A percentile compares a stretch with the other conserved stretches of the same genome.
These are phyloP conservation scores for Jaculus jaculus DNA, from an alignment of 2,113 vertebrate genomes.

Conservation along the genomic window DNA sequence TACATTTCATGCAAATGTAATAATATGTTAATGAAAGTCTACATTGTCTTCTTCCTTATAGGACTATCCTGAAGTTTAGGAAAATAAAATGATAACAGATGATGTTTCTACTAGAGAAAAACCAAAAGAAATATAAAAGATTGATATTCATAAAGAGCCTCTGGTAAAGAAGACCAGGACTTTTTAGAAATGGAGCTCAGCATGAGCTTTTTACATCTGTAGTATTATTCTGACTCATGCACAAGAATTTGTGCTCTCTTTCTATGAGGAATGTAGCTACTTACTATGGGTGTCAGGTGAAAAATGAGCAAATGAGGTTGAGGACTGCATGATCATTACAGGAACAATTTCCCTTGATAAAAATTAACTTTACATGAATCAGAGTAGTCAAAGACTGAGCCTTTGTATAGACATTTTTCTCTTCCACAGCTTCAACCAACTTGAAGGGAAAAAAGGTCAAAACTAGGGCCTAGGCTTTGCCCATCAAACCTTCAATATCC, in stretches of 20 bases:
- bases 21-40: slow-evolving; percentile 9
- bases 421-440: slow-evolving; percentile 33
- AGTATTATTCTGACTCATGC: slow-evolving; percentile 1
- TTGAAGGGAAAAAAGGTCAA: not conserved
- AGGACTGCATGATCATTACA: not conserved
- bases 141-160: slow-evolving; percentile 48
- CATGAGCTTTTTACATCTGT: not conserved
- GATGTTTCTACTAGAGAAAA: slow-evolving; percentile 44
- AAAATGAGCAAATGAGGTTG: not conserved
- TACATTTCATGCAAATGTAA: slow-evolving; percentile 16
- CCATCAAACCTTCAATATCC: not conserved
- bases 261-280: not conserved
- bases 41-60: slow-evolving; percentile 37
- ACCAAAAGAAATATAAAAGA: slow-evolving; percentile 27
- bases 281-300: not conserved
- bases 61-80: slow-evolving; percentile 22
- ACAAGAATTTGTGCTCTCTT: not conserved
- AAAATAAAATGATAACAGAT: slow-evolving; percentile 17
- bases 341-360: not conserved
- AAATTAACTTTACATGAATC: slow-evolving; percentile 13
- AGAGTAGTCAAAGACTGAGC: slow-evolving; percentile 26
- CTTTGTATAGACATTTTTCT: not conserved
- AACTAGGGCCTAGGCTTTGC: not conserved
- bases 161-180: not conserved
- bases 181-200: slow-evolving; percentile 38